Conservation (phyloP, 1,140 invertebrate species). For the Argopecten irradians region DNA sequence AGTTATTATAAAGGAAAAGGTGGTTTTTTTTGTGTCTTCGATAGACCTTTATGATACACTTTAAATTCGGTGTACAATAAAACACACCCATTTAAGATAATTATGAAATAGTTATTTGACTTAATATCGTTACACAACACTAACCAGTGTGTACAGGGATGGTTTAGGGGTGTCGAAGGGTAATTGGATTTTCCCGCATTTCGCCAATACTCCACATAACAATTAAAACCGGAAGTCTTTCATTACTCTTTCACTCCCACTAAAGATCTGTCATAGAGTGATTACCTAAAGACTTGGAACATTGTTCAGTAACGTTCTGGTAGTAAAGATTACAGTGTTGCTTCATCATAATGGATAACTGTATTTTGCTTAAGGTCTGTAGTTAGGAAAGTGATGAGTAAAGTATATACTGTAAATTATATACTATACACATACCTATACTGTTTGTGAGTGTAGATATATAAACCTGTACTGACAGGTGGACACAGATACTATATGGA, state of each 20-base stretch:
- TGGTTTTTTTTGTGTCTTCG: background rate
- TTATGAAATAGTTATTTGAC: background rate
- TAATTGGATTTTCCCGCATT: background rate
- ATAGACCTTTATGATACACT: background rate
- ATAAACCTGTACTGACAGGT: background rate
- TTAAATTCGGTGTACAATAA: background rate
- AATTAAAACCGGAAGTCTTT: slow-evolving; percentile 15
- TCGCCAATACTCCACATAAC: slow-evolving; percentile 13
- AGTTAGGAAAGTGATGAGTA: background rate
- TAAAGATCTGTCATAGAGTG: background rate
- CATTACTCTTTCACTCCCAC: slow-evolving; percentile 21
- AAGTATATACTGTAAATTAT: background rate
- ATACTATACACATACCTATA: background rate
- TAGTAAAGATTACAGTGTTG: background rate
- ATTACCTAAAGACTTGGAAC: background rate
- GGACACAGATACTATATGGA: background rate
- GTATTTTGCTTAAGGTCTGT: background rate
- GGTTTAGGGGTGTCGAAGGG: background rate
- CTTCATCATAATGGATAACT: background rate
- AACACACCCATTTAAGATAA: background rate
- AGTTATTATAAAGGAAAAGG: background rate
- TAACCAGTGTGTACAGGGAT: background rate
- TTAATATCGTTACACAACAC: background rate
- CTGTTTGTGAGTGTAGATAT: too few relatives aligned
- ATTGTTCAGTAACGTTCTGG: background rate